Evolutionary conservation across 1,140 invertebrate genomes (phyloP).

Genomic region (Idris sp.): DNA sequence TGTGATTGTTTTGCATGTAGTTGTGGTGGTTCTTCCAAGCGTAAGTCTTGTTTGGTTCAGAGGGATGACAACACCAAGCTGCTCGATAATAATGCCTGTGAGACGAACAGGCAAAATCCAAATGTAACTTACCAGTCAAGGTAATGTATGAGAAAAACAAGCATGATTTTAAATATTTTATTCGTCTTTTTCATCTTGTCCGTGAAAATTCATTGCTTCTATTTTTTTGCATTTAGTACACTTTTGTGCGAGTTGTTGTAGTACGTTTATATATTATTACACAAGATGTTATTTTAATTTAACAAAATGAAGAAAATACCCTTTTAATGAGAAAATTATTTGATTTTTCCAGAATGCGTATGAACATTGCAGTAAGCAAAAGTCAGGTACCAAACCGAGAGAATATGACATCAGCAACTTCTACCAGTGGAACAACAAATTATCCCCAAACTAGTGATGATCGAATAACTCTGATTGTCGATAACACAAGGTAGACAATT

Average conservation of each 20-base stretch:
- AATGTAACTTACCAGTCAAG: slow-evolving; percentile 79
- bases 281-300: no score
- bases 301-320: no score
- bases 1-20: slow-evolving; percentile 80
- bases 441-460: slow-evolving; percentile 81
- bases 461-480: slow-evolving; percentile 93
- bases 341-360: slow-evolving; percentile 66
- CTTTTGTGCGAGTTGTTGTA: no score
- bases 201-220: slow-evolving; percentile 62
- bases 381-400: slow-evolving; percentile 71
- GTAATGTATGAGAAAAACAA: slow-evolving; percentile 72
- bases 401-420: slow-evolving; percentile 63
- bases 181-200: slow-evolving; percentile 19
- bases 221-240: slow-evolving; percentile 6
- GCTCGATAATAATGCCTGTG: slow-evolving; percentile 77
- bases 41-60: slow-evolving; percentile 87
- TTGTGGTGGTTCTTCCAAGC: slow-evolving; percentile 83
- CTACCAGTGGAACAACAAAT: slow-evolving; percentile 58
- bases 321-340: no score
- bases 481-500: slow-evolving; percentile 94
- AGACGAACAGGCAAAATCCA: slow-evolving; percentile 77
- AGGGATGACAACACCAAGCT: slow-evolving; percentile 80
- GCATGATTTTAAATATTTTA: slow-evolving; percentile 11
- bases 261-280: no score
- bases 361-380: slow-evolving; percentile 69